Conservation (phyloP, 1,140 invertebrate genomes). For the Anastrepha ludens region DNA sequence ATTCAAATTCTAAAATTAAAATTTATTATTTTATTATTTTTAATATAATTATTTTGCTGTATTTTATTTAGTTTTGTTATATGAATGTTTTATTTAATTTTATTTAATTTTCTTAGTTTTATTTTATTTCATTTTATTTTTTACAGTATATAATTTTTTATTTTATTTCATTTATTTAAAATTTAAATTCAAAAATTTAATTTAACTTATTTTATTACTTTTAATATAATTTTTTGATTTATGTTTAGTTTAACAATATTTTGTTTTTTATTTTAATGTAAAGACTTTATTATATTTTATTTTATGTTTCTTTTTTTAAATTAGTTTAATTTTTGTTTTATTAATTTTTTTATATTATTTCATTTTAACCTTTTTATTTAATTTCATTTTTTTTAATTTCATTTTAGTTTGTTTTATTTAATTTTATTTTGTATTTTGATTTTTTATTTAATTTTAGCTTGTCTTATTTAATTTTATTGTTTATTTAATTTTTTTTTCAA, state of each 20-base stretch:
- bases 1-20: no score
- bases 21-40: not conserved
- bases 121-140: not conserved
- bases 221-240: not conserved
- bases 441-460: no score
- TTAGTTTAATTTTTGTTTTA: not conserved
- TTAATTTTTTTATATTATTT: constrained; percentile 1
- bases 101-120: not conserved
- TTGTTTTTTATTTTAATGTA: not conserved
- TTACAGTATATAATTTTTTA: not conserved
- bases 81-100: not conserved
- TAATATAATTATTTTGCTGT: not conserved
- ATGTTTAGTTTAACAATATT: no score
- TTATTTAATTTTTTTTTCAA: no score
- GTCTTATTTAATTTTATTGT: no score
- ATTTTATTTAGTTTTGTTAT: not conserved
- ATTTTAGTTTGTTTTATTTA: not conserved
- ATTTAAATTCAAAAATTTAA: not conserved
- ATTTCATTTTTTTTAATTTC: no score
- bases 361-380: not conserved
- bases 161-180: not conserved
- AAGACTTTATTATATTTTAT: no score
- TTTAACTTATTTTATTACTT: not conserved
- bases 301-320: no score
- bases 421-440: not conserved